Percentiles rank a stretch among this genome's conserved stretches.
phyloP scores from a whole-genome alignment of 2,113 vertebrate species.

The Ornithorhynchus anatinus region DNA sequence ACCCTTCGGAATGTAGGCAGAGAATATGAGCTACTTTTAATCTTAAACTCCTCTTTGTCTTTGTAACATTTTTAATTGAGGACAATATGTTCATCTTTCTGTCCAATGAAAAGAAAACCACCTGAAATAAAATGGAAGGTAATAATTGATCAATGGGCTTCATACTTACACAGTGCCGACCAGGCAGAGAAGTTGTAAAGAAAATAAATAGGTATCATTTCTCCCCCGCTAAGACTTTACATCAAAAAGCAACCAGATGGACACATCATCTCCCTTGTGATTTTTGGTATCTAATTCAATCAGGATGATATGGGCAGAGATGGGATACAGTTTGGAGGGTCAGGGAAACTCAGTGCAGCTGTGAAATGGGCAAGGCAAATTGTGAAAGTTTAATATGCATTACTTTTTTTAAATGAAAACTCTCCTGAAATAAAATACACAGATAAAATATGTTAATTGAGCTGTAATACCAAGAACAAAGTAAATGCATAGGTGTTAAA shows the following conservation, averaged over 20 bases:
- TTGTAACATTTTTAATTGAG: conserved; percentile 10
- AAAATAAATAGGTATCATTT: neutral
- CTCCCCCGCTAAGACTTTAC: neutral
- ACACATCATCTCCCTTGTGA: neutral
- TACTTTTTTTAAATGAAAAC: neutral
- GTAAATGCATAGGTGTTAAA: no score
- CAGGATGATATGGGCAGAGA: no score
- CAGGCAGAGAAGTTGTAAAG: neutral
- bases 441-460: conserved; percentile 11
- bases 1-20: conserved; percentile 5
- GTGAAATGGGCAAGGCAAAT: neutral
- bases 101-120: conserved; percentile 38
- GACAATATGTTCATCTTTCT: conserved; percentile 23
- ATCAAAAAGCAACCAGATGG: neutral
- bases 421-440: neutral
- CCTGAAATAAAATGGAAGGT: neutral
- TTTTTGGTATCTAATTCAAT: no score
- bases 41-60: conserved; percentile 2
- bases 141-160: conserved; percentile 11
- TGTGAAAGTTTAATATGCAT: neutral
- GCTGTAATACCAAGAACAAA: neutral
- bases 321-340: neutral
- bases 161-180: neutral
- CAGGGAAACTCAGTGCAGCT: no score
- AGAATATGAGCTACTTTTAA: conserved; percentile 25